A percentile compares a stretch with the other conserved stretches of the same genome.
Conservation (phyloP, 2,888 invertebrate genomes). For the Gastracanthus pulcherrimus region DNA sequence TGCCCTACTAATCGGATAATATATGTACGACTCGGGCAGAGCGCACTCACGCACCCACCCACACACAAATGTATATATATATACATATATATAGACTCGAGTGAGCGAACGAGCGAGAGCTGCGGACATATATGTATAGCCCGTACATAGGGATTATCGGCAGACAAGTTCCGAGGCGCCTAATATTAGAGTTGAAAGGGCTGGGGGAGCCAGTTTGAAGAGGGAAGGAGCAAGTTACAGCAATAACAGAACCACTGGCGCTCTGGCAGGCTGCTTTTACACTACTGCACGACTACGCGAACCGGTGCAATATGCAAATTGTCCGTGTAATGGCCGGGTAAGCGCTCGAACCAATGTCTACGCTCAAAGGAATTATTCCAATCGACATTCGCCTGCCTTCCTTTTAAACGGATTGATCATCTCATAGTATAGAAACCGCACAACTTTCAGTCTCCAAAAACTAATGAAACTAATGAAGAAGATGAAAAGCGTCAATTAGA, state of each 20-base stretch:
- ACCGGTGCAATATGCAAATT: slow-evolving; percentile 54
- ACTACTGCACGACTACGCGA: background rate
- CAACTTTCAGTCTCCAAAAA: background rate
- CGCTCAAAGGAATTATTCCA: slow-evolving; percentile 46
- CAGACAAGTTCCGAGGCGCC: slow-evolving; percentile 29
- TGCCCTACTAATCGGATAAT: slow-evolving; percentile 53
- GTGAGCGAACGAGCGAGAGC: slow-evolving; percentile 6
- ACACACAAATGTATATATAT: too few relatives aligned
- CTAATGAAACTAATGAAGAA: background rate
- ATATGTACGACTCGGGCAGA: slow-evolving; percentile 29
- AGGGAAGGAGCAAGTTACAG: slow-evolving; percentile 19
- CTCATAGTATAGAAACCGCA: background rate
- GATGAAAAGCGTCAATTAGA: slow-evolving; percentile 13
- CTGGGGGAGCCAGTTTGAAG: background rate
- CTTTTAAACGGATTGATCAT: slow-evolving; percentile 25
- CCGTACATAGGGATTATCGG: slow-evolving; percentile 43
- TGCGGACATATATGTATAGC: background rate
- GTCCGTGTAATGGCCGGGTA: slow-evolving; percentile 50
- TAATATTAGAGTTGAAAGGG: slow-evolving; percentile 17
- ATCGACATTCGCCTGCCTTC: background rate
- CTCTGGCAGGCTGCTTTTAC: too few relatives aligned
- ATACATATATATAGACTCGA: too few relatives aligned
- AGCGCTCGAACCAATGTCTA: slow-evolving; percentile 9
- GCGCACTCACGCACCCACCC: background rate
- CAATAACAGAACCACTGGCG: slow-evolving; percentile 39